phyloP scores from a whole-genome alignment of 1,140 invertebrate genomes.

The Bombus balteatus region DNA sequence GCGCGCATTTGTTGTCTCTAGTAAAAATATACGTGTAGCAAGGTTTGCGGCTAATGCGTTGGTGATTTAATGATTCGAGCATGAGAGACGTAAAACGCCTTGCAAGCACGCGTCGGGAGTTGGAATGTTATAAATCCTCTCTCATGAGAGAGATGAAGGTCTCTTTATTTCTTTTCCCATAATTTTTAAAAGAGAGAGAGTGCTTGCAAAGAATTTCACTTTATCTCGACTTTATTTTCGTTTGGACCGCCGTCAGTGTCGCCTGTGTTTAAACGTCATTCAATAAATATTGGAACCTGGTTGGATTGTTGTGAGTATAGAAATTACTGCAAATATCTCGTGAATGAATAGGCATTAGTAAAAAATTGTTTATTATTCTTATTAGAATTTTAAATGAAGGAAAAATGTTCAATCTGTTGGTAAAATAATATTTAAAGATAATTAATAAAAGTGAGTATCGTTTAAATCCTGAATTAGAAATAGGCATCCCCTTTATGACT shows the following conservation, averaged over 20 bases:
- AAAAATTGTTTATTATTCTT: not conserved
- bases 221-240: not conserved
- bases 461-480: not conserved
- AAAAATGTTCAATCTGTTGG: not conserved
- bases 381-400: not conserved
- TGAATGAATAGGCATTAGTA: not conserved
- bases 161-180: not conserved
- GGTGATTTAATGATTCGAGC: constrained; percentile 12
- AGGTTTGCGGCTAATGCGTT: constrained; percentile 10
- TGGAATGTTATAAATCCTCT: constrained; percentile 8
- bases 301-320: not conserved
- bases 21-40: constrained; percentile 9
- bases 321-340: not conserved
- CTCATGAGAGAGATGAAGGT: not conserved
- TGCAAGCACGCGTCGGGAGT: not conserved
- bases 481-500: not conserved
- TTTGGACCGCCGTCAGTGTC: not conserved
- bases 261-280: not conserved
- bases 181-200: not conserved
- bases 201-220: not conserved
- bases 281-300: not conserved
- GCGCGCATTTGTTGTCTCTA: not conserved
- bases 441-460: not conserved
- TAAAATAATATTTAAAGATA: not conserved
- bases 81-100: constrained; percentile 1